These are phyloP conservation scores for Myiotriccus ornatus DNA, from an alignment of 2,797 vertebrate species.

Conservation along the genomic window DNA sequence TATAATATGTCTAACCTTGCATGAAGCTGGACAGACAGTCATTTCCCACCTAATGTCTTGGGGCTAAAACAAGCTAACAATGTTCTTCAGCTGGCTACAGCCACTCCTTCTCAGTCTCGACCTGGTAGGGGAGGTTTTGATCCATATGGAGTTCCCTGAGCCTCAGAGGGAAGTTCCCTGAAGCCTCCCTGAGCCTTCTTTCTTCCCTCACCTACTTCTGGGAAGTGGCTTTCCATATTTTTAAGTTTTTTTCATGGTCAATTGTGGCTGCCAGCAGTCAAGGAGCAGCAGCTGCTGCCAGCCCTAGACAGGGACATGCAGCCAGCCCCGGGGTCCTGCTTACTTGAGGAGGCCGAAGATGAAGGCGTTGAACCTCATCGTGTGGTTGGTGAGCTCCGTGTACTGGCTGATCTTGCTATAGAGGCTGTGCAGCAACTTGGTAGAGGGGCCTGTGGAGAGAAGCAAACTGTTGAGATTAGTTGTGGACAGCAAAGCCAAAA, in stretches of 20 bases:
- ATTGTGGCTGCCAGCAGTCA: not conserved
- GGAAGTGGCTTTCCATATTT: not conserved
- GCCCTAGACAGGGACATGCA: not conserved
- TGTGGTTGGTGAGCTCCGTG: slow-evolving; percentile 89
- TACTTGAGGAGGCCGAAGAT: slow-evolving; percentile 97
- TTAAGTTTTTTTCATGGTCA: not conserved
- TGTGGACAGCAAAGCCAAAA: not conserved
- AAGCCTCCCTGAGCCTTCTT: not conserved
- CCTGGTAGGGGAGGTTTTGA: not conserved
- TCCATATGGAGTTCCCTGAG: not conserved
- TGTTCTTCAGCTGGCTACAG: not conserved
- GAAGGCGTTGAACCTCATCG: slow-evolving; percentile 94
- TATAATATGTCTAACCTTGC: not conserved
- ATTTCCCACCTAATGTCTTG: not conserved
- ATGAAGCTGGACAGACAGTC: not conserved
- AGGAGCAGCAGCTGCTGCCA: not conserved
- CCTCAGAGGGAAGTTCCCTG: not conserved
- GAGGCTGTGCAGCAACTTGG: slow-evolving; percentile 88
- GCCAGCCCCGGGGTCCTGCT: slow-evolving; percentile 52
- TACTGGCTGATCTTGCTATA: slow-evolving; percentile 91
- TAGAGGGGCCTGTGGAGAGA: slow-evolving; percentile 86
- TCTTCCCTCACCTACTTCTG: not conserved
- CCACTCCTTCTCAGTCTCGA: not conserved
- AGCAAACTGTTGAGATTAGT: not conserved
- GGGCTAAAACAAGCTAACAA: not conserved